phyloP scores from a whole-genome alignment of 2,888 invertebrate genomes.

The Masnerella sp. region DNA sequence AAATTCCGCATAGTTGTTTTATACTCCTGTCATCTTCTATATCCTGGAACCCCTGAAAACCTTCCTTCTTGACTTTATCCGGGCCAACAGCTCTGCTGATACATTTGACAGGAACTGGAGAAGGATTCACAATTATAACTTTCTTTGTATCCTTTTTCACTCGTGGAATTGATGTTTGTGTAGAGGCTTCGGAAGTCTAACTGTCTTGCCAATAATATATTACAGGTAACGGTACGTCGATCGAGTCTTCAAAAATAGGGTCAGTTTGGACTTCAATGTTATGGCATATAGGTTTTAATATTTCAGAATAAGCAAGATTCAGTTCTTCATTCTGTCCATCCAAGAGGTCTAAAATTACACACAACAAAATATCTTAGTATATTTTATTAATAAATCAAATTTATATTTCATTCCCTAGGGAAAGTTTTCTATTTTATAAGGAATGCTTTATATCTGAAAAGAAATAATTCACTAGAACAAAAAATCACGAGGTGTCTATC shows the following conservation, averaged over 20 bases:
- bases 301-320: background rate
- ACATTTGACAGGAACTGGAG: background rate
- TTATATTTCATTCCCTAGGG: too few relatives aligned
- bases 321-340: background rate
- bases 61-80: background rate
- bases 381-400: too few relatives aligned
- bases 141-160: background rate
- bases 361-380: too few relatives aligned
- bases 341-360: too few relatives aligned
- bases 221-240: background rate
- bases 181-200: background rate
- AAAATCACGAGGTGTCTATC: too few relatives aligned
- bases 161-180: constrained; percentile 13
- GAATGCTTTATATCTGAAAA: too few relatives aligned
- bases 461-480: too few relatives aligned
- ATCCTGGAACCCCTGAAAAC: constrained; percentile 1
- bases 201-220: constrained; percentile 18
- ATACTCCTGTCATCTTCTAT: constrained; percentile 9
- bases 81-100: constrained; percentile 1
- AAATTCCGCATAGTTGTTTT: constrained; percentile 32
- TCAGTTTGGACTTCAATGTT: constrained; percentile 7
- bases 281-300: background rate
- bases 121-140: background rate
- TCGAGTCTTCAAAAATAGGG: background rate
- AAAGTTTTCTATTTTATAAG: too few relatives aligned